phyloP scores from a whole-genome alignment of 1,140 invertebrate genomes.

The Caenorhabditis tropicalis region DNA sequence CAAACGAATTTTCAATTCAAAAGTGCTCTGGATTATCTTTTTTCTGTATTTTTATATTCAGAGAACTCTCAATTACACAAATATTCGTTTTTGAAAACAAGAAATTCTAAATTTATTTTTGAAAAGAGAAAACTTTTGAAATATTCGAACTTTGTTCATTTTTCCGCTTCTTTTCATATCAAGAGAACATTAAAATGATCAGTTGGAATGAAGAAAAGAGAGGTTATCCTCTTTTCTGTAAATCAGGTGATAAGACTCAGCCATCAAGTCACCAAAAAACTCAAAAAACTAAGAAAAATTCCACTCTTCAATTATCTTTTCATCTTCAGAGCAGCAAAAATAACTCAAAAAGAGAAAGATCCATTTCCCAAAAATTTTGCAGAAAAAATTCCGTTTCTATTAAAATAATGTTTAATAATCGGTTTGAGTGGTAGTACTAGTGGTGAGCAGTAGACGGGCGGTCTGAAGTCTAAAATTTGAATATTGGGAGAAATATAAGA shows the following conservation, averaged over 20 bases:
- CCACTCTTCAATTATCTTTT: neutral
- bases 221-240: neutral
- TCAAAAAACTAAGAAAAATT: neutral
- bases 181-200: neutral
- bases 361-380: neutral
- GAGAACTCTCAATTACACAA: no score
- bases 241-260: constrained; percentile 39
- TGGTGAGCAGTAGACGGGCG: neutral
- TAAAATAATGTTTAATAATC: neutral
- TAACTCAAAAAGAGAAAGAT: neutral
- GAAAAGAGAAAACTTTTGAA: no score
- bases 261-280: constrained; percentile 27
- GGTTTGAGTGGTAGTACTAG: neutral
- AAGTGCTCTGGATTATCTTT: no score
- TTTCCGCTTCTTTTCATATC: neutral
- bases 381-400: neutral
- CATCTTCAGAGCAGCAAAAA: neutral
- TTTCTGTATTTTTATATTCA: neutral
- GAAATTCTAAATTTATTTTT: no score
- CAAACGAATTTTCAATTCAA: no score
- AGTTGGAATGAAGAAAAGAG: no score
- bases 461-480: neutral
- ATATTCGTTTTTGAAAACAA: no score
- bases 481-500: constrained; percentile 5
- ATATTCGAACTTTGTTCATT: neutral